These are phyloP conservation scores for Taeniopygia guttata DNA, from an alignment of 2,797 vertebrate genomes.

Conservation along the genomic window DNA sequence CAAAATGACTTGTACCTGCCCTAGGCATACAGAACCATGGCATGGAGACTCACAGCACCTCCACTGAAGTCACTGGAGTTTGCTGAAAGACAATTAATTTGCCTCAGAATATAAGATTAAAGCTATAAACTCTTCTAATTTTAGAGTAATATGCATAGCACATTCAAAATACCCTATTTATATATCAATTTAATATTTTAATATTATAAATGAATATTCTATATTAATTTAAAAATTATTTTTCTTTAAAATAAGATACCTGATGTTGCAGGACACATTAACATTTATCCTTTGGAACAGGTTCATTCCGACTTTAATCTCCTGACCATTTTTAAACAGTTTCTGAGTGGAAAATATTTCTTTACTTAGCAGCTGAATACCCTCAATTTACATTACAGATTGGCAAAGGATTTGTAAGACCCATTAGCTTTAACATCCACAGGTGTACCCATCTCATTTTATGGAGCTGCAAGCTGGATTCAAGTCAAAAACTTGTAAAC, in stretches of 20 bases:
- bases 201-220: neutral
- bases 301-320: neutral
- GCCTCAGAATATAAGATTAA: neutral
- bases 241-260: neutral
- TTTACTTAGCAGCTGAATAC: neutral
- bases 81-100: neutral
- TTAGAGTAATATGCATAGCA: neutral
- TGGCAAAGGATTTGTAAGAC: conserved; percentile 37
- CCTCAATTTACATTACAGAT: neutral
- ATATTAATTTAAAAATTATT: neutral
- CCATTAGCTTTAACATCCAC: neutral
- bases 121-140: neutral
- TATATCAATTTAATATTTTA: neutral
- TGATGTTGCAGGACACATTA: neutral
- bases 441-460: conserved; percentile 29
- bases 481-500: conserved; percentile 3
- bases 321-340: neutral
- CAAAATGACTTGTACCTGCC: neutral
- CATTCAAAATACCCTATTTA: neutral
- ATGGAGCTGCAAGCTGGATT: neutral
- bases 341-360: conserved; percentile 39
- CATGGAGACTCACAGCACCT: neutral
- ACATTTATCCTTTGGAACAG: neutral
- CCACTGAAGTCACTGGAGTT: neutral
- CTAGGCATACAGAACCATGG: neutral